Conservation (phyloP, 2,113 vertebrate species). For the Nerophis ophidion region DNA sequence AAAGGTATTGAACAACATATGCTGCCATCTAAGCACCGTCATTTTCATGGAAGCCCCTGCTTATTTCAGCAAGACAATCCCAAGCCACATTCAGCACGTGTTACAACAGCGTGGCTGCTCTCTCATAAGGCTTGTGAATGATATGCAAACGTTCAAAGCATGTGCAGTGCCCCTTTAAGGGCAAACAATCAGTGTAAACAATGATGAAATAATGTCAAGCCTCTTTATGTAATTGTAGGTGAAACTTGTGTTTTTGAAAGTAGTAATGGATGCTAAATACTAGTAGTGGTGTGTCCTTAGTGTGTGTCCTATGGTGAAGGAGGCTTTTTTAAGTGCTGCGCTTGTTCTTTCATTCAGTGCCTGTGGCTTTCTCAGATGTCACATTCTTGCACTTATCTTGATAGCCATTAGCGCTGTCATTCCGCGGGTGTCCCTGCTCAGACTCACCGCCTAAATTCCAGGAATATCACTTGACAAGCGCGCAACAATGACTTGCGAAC, state of each 20-base stretch:
- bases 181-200: no score
- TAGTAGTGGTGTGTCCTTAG: conserved; percentile 27
- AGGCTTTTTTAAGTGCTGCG: conserved; percentile 56
- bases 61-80: no score
- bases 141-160: conserved; percentile 1
- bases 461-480: conserved; percentile 56
- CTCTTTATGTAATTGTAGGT: conserved; percentile 32
- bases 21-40: no score
- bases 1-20: no score
- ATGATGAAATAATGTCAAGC: conserved; percentile 34
- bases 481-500: conserved; percentile 46
- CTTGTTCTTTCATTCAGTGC: conserved; percentile 65
- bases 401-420: conserved; percentile 72
- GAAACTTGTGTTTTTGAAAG: conserved; percentile 43
- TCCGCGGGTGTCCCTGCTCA: conserved; percentile 68
- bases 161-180: no score
- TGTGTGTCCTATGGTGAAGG: conserved; percentile 46
- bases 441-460: conserved; percentile 69
- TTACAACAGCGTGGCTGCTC: no score
- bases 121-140: no score
- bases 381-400: conserved; percentile 79
- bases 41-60: no score
- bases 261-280: conserved; percentile 58
- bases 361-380: conserved; percentile 66
- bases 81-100: no score